phyloP scores from a whole-genome alignment of 1,140 invertebrate species.

The Brachionus calyciflorus region DNA sequence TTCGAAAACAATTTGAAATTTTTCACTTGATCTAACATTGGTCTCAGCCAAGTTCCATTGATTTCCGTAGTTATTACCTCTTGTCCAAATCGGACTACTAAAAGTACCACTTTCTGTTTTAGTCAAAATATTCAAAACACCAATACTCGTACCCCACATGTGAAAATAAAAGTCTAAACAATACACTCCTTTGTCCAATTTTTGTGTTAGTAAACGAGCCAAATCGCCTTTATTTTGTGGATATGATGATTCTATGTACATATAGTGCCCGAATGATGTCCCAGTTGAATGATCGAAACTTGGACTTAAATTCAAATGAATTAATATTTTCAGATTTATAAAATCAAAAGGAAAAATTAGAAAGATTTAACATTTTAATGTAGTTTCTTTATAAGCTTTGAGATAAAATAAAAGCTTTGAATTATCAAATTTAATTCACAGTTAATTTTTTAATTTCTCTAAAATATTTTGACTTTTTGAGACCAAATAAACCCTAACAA shows the following conservation, averaged over 20 bases:
- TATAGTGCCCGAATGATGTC: constrained; percentile 55
- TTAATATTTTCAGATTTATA: too few species aligned
- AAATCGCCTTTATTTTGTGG: background rate
- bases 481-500: too few species aligned
- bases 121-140: constrained; percentile 14
- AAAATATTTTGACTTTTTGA: too few species aligned
- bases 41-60: constrained; percentile 48
- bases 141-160: constrained; percentile 54
- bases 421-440: too few species aligned
- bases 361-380: too few species aligned
- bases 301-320: constrained; percentile 52
- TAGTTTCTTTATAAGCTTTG: too few species aligned
- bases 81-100: constrained; percentile 19
- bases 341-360: too few species aligned
- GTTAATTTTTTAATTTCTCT: too few species aligned
- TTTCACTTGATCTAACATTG: constrained; percentile 47
- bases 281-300: constrained; percentile 54
- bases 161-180: constrained; percentile 48
- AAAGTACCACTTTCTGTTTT: background rate
- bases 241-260: constrained; percentile 52
- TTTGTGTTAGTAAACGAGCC: constrained; percentile 24
- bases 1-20: constrained; percentile 45
- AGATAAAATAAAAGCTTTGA: too few species aligned
- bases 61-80: constrained; percentile 22
- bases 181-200: constrained; percentile 14